Percentiles rank a stretch among this genome's conserved stretches.
Evolutionary conservation across 2,888 invertebrate genomes (phyloP).

Genomic region (Hypena proboscidalis): DNA sequence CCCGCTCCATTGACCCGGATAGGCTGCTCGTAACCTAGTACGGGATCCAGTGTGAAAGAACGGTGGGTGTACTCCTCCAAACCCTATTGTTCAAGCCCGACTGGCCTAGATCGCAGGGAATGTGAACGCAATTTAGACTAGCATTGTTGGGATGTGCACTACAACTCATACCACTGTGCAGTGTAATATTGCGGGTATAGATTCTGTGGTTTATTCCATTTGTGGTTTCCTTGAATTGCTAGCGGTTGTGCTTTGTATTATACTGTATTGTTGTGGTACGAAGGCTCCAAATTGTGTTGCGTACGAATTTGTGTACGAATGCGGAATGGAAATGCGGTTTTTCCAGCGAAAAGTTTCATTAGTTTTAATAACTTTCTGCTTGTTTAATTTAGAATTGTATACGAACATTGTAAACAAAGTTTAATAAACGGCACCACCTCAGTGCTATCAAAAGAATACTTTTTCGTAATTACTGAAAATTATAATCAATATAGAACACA

Average conservation of each 20-base stretch:
- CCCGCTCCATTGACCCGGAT: conserved; percentile 75
- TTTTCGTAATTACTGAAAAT: too few relatives aligned
- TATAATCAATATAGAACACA: too few relatives aligned
- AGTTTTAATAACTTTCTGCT: too few relatives aligned
- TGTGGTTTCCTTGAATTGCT: conserved; percentile 30
- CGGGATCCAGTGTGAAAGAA: conserved; percentile 66
- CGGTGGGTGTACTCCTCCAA: conserved; percentile 65
- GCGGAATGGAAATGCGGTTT: too few relatives aligned
- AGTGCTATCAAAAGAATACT: too few relatives aligned
- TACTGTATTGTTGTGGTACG: conserved; percentile 12
- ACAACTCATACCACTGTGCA: conserved; percentile 38
- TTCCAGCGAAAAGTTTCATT: too few relatives aligned
- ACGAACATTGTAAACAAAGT: too few relatives aligned
- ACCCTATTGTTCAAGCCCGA: conserved; percentile 67
- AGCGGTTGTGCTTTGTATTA: conserved; percentile 14
- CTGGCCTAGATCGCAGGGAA: conserved; percentile 76
- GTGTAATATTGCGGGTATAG: conserved; percentile 45
- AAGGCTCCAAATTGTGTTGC: conserved; percentile 4
- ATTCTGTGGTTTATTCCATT: conserved; percentile 42
- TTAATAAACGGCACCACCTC: too few relatives aligned
- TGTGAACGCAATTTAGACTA: conserved; percentile 78
- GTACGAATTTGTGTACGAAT: too few relatives aligned
- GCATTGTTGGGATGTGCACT: conserved; percentile 72
- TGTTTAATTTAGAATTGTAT: too few relatives aligned
- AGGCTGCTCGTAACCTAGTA: conserved; percentile 65